Evolutionary conservation across 2,113 vertebrate species (phyloP).

Genomic region (Orientallactaga bullata): DNA sequence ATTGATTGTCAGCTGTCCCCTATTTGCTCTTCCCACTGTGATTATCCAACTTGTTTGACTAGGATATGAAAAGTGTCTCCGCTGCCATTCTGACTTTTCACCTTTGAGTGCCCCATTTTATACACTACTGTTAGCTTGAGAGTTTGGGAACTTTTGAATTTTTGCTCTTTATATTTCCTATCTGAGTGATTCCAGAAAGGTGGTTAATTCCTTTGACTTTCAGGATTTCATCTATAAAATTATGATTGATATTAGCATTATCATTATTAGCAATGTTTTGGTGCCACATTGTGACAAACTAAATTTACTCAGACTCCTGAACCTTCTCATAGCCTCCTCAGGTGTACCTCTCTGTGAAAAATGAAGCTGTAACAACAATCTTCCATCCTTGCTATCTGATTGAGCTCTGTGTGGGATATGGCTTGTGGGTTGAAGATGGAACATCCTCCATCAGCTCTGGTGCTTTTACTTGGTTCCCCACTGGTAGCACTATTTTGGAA

Average conservation of each 20-base stretch:
- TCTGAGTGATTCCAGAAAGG: background rate
- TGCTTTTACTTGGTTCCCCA: background rate
- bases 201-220: background rate
- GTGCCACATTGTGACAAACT: background rate
- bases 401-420: background rate
- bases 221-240: conserved; percentile 29
- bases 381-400: background rate
- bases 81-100: background rate
- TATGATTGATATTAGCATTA: background rate
- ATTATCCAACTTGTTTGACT: background rate
- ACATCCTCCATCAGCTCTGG: background rate
- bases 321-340: background rate
- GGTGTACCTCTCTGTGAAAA: background rate
- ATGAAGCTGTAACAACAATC: background rate
- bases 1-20: background rate
- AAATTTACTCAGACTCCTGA: background rate
- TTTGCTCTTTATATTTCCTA: background rate
- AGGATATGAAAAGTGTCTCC: background rate
- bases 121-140: background rate
- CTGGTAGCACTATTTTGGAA: background rate
- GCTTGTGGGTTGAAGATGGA: background rate
- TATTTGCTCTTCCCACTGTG: background rate
- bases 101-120: background rate
- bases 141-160: background rate
- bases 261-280: background rate